Evolutionary conservation across 2,797 vertebrate genomes (phyloP), one percentile per base, ranked within the genome.

Genomic region (Chaunax sp.): DNA sequence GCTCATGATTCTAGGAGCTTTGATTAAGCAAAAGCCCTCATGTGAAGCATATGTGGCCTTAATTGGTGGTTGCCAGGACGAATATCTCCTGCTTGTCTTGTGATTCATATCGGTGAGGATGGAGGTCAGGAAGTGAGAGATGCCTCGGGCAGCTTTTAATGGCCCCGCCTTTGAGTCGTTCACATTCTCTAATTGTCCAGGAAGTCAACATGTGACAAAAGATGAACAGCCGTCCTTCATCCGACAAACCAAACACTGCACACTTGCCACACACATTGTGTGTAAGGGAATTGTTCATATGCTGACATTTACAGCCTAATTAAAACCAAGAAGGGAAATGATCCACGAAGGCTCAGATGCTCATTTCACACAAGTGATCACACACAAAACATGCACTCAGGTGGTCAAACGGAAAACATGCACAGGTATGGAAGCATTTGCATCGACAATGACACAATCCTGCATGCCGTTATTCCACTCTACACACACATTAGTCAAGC

Each of bases 301-400:
- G 79, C 72, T 93, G 91, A 91, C 92, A 93, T 94, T 93, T 90
- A 80, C 80, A 88, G 83, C 72, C 87, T 92, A 89, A 92, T 94
- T 89, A 93, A 93, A 90, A 74, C 41, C 56, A 66, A 74, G 73
- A 61, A 64, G 63, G 80, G 78, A 77, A 82, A 81, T 69, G 79
- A 87, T 81, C 69, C 66, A 49, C 54, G 41, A 50, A 28, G 59
- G 78, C 77, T 87, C 86, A 87, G 75, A 51, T 49, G 54, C 69
- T 88, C 57, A 73, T 82, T 84, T 80, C 56, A 75, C 13, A 18
- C 67, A 80, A 72, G 80, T 80, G 65, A 60, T 35, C 35, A 7
- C 56, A 41, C 67, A 69, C 62, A 77, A 55, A 66, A 68, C 43
- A 51, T 83, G 80, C 51, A 75, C 10, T 19, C 68, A 80, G 75